Evolutionary conservation across 2,888 invertebrate genomes (phyloP).

Genomic region (Lasioglossum zephyrum): DNA sequence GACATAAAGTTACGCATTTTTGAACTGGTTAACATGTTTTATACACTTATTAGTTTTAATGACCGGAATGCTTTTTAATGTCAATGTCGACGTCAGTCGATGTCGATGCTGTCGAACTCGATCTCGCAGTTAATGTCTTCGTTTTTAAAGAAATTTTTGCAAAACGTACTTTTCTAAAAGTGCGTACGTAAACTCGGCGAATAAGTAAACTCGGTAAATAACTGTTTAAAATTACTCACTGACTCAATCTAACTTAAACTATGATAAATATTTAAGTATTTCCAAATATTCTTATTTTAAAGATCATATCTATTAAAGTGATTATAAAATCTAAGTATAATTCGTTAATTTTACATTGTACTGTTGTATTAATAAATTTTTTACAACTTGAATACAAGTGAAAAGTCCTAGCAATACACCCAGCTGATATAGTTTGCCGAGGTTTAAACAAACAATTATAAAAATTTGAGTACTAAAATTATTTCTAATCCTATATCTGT

Average conservation of each 20-base stretch:
- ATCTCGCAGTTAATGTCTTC: conserved; percentile 30
- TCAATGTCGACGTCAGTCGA: conserved; percentile 22
- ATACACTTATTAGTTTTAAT: conserved; percentile 33
- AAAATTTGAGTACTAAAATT: no score
- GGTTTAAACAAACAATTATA: neutral
- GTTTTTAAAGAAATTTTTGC: neutral
- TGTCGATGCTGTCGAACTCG: conserved; percentile 24
- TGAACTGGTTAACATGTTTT: conserved; percentile 46
- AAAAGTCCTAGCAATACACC: neutral
- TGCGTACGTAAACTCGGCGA: neutral
- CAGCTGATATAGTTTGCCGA: neutral
- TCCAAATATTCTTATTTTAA: neutral
- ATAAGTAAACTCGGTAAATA: neutral
- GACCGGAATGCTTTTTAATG: conserved; percentile 35
- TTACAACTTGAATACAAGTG: no score
- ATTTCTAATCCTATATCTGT: no score
- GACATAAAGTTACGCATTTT: conserved; percentile 33
- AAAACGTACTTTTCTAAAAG: neutral
- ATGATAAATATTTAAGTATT: neutral
- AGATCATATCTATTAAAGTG: neutral
- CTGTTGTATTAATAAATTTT: neutral
- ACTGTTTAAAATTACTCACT: neutral
- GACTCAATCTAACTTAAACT: neutral
- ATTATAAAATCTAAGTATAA: no score
- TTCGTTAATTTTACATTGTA: neutral